Conservation (phyloP, 2,113 vertebrate species). For the Bostrychus sinensis region DNA sequence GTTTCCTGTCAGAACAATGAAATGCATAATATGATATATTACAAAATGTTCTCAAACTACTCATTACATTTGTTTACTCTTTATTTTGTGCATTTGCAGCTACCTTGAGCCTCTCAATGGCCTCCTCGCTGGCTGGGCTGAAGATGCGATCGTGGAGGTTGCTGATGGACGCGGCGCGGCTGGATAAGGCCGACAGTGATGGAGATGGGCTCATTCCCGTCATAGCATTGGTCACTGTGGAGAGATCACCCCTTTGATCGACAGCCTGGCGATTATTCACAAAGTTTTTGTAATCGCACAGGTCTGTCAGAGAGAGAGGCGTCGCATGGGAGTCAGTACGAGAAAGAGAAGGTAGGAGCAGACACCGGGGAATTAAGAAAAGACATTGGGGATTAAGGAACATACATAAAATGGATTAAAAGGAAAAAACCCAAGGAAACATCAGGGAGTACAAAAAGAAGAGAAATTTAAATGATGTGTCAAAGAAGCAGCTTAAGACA, state of each 20-base stretch:
- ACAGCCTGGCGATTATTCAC: slow-evolving; percentile 81
- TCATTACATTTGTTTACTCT: neutral
- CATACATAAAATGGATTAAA: slow-evolving; percentile 63
- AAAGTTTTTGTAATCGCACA: slow-evolving; percentile 89
- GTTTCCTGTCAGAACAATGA: slow-evolving; percentile 85
- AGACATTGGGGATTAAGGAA: slow-evolving; percentile 54
- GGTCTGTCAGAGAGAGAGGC: slow-evolving; percentile 82
- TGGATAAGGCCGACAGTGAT: slow-evolving; percentile 90
- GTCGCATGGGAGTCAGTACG: slow-evolving; percentile 62
- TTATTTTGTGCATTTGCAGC: slow-evolving; percentile 2
- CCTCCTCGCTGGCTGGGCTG: slow-evolving; percentile 92
- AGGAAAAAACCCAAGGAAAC: slow-evolving; percentile 64
- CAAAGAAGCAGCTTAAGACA: slow-evolving; percentile 62
- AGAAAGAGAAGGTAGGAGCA: slow-evolving; percentile 65
- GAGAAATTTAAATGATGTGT: slow-evolving; percentile 74
- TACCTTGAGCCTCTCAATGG: slow-evolving; percentile 96
- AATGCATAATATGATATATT: neutral
- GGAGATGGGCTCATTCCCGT: slow-evolving; percentile 96
- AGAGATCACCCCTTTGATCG: slow-evolving; percentile 93
- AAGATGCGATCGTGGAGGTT: slow-evolving; percentile 96
- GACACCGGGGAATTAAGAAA: slow-evolving; percentile 63
- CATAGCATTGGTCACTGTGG: slow-evolving; percentile 95
- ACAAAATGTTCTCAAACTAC: neutral
- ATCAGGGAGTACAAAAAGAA: slow-evolving; percentile 65
- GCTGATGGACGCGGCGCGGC: slow-evolving; percentile 88